Evolutionary conservation across 2,113 vertebrate genomes (phyloP).

Genomic region (Oplegnathus fasciatus): DNA sequence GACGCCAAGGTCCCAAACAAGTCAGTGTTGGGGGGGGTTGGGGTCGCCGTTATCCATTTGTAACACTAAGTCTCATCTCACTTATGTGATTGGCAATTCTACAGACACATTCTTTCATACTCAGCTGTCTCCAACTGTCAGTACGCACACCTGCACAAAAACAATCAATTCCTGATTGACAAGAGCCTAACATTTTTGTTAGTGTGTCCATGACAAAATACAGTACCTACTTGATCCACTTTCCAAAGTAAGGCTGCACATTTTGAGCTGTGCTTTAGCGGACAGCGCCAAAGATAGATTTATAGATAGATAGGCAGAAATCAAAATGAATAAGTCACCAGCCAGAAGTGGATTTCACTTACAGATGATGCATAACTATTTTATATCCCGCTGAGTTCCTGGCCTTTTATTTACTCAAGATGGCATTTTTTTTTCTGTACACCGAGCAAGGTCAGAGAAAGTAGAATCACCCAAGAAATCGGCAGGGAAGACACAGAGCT

Average conservation of each 20-base stretch:
- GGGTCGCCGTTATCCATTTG: conserved; percentile 40
- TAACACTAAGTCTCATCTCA: conserved; percentile 44
- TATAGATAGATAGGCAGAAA: conserved; percentile 47
- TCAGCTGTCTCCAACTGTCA: conserved; percentile 1
- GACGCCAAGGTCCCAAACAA: conserved; percentile 61
- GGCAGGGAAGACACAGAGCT: conserved; percentile 56
- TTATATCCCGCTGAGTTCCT: conserved; percentile 72
- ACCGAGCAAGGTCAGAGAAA: conserved; percentile 71
- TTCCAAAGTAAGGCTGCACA: conserved; percentile 24
- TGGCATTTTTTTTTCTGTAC: conserved; percentile 53
- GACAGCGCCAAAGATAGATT: conserved; percentile 44
- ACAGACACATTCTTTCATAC: conserved; percentile 33
- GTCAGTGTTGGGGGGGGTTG: conserved; percentile 7
- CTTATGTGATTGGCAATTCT: conserved; percentile 29
- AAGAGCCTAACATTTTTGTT: conserved; percentile 40
- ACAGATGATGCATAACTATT: conserved; percentile 83
- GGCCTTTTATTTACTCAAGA: conserved; percentile 79
- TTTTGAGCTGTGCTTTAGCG: conserved; percentile 40
- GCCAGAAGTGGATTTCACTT: conserved; percentile 78
- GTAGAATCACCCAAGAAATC: conserved; percentile 60
- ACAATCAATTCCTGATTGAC: conserved; percentile 23
- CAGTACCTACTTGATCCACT: conserved; percentile 45
- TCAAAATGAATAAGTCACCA: conserved; percentile 82
- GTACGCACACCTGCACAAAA: neutral
- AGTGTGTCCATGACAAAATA: conserved; percentile 48